phyloP scores from a whole-genome alignment of 1,140 invertebrate species.

The Metopolophium dirhodum region DNA sequence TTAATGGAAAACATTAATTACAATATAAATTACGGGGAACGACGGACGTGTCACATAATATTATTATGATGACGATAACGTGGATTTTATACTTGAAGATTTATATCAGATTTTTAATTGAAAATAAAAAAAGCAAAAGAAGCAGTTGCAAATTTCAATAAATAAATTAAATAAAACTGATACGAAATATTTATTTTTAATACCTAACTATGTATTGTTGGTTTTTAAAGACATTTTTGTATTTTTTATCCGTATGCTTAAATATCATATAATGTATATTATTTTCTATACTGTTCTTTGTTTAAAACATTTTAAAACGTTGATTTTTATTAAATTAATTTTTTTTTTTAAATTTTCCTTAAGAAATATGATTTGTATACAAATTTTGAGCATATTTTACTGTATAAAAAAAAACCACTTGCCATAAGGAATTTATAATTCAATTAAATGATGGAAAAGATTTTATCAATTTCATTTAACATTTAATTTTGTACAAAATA shows the following conservation, averaged over 20 bases:
- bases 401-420: neutral
- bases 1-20: neutral
- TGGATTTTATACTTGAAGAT: neutral
- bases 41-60: neutral
- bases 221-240: neutral
- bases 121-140: neutral
- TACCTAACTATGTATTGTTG: neutral
- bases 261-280: neutral
- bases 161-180: neutral
- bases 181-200: neutral
- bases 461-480: slow-evolving; percentile 5
- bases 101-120: neutral
- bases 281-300: neutral
- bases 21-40: neutral
- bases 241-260: neutral
- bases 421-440: neutral
- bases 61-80: neutral
- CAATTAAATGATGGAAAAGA: neutral
- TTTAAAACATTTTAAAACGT: neutral
- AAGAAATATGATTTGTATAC: neutral
- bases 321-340: neutral
- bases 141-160: neutral
- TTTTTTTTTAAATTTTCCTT: neutral
- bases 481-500: neutral
- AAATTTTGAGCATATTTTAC: neutral